phyloP scores from a whole-genome alignment of 2,113 vertebrate genomes.

The Paracanthobrama guichenoti region DNA sequence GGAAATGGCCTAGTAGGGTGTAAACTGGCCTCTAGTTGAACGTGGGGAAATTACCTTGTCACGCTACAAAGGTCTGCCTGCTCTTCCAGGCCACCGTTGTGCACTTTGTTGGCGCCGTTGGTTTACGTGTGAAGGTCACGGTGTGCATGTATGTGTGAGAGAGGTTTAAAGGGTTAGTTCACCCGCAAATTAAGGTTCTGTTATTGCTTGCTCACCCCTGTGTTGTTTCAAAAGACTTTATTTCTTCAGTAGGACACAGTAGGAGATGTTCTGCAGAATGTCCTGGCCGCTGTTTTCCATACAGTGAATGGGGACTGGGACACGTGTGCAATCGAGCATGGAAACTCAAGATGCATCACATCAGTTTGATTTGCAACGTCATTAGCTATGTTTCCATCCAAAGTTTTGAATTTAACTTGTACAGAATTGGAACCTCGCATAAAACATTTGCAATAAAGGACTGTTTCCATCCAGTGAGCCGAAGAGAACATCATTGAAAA shows the following conservation, averaged over 20 bases:
- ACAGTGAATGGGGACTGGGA: neutral
- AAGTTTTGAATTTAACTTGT: no score
- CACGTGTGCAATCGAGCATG: neutral
- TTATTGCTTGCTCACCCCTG: neutral
- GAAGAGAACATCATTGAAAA: no score
- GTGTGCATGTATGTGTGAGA: slow-evolving; percentile 14
- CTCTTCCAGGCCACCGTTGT: slow-evolving; percentile 51
- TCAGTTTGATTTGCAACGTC: neutral
- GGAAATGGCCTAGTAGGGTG: slow-evolving; percentile 65
- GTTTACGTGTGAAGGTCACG: neutral
- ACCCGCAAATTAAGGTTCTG: neutral
- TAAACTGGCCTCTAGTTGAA: slow-evolving; percentile 63
- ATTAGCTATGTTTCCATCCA: no score
- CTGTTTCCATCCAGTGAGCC: no score
- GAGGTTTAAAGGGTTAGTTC: neutral
- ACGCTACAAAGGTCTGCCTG: slow-evolving; percentile 55
- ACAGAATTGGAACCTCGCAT: no score
- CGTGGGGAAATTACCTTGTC: slow-evolving; percentile 62
- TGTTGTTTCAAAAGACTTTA: neutral
- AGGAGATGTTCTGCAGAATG: neutral
- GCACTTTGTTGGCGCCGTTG: neutral
- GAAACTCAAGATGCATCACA: neutral
- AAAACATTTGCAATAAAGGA: no score
- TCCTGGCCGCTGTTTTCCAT: neutral
- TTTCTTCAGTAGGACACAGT: neutral